Evolutionary conservation across 2,113 vertebrate genomes (phyloP), one percentile per base, ranked within the genome.

Genomic region (Spea multiplicata): DNA sequence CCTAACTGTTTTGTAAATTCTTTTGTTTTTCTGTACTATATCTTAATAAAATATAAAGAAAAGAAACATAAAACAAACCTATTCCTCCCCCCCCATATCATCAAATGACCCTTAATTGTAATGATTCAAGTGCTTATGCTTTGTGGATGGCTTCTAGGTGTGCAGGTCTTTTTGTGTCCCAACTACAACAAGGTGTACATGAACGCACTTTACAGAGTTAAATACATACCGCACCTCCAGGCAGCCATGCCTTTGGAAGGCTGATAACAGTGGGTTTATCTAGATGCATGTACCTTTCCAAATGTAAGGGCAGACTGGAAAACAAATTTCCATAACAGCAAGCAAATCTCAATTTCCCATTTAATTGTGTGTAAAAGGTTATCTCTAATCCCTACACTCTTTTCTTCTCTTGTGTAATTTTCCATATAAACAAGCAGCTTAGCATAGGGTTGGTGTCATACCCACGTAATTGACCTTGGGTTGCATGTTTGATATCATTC

Each of bases 381-480:
- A 59, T 70, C 66, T 4, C 73, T 77, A 71, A 77, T 84, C 85
- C 77, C 86, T 87, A 84, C 79, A 61, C 66, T 84, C 52, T 13
- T 82, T 71, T 48, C 59, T 49, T 61, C 55, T 64, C 67, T 88
- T 87, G 85, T 90, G 85, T 76, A 14, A 0, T 50, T 71, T 71
- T 78, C 67, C 75, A 78, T 50, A 70, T 9, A 82, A 84, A 16
- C 76, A 17, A 47, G 17, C 50, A 0, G 4, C 81, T 80, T 83
- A 84, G 82, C 82, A 71, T 81, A 10, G 68, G 84, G 80, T 71
- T 64, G 62, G 71, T 69, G 81, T 80, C 64, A 75, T 76, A 70
- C 66, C 69, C 76, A 80, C 76, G 70, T 30, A 61, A 81, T 86
- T 85, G 84, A 83, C 81, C 84, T 87, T 87, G 81, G 84, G 84